Conservation (phyloP, 1,140 invertebrate species). For the Himalopsyche phryganea region DNA sequence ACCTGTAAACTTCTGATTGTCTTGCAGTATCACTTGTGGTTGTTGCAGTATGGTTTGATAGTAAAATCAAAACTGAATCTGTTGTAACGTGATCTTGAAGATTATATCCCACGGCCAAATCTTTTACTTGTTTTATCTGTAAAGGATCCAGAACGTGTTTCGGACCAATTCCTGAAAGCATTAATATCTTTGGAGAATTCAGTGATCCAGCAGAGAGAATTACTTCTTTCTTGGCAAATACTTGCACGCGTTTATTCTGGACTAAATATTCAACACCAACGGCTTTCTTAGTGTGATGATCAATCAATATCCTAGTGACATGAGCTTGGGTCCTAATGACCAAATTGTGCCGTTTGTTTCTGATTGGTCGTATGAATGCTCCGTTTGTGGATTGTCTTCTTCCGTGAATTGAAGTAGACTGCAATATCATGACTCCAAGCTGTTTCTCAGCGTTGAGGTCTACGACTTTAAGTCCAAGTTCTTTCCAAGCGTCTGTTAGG, state of each 20-base stretch:
- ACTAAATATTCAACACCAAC: constrained; percentile 65
- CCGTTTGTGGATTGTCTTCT: constrained; percentile 66
- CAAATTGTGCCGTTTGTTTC: constrained; percentile 67
- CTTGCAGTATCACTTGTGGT: constrained; percentile 43
- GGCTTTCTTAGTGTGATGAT: constrained; percentile 63
- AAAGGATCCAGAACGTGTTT: constrained; percentile 55
- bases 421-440: constrained; percentile 57
- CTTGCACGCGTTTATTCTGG: constrained; percentile 39
- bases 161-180: constrained; percentile 74
- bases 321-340: constrained; percentile 65
- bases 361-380: constrained; percentile 70
- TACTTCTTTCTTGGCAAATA: constrained; percentile 63
- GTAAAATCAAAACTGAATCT: constrained; percentile 52
- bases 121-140: constrained; percentile 57
- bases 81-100: constrained; percentile 71
- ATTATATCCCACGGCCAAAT: constrained; percentile 69
- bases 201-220: constrained; percentile 68
- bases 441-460: constrained; percentile 57
- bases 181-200: constrained; percentile 69
- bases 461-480: constrained; percentile 53
- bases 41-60: constrained; percentile 55
- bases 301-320: constrained; percentile 70
- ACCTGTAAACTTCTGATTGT: constrained; percentile 51
- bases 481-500: constrained; percentile 57
- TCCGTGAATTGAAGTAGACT: constrained; percentile 59